These are phyloP conservation scores for Drosophila eugracilis DNA, from an alignment of 1,140 invertebrate genomes.

Conservation along the genomic window DNA sequence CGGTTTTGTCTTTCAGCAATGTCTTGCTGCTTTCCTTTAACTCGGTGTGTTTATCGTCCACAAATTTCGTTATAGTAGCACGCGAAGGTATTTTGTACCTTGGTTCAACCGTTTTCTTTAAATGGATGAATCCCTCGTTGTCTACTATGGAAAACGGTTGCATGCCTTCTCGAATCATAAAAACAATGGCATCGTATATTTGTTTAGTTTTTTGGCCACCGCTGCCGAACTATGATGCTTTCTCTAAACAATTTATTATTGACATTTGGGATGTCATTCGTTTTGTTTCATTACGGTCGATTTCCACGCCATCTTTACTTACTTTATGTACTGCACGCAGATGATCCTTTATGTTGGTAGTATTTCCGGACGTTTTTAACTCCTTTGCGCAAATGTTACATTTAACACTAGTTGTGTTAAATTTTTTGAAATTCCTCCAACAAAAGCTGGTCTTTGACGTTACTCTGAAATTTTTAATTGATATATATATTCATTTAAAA, in stretches of 20 bases:
- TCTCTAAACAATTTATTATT: no score
- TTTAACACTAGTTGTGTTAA: no score
- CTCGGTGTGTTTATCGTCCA: no score
- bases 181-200: conserved; percentile 4
- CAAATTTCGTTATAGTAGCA: not conserved
- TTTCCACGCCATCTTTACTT: no score
- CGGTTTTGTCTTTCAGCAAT: not conserved
- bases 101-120: conserved; percentile 4
- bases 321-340: not conserved
- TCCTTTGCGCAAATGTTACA: not conserved
- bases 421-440: no score
- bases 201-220: not conserved
- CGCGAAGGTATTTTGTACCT: conserved; percentile 5
- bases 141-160: conserved; percentile 15
- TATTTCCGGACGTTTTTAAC: not conserved
- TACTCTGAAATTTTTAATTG: no score
- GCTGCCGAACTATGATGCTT: not conserved
- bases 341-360: not conserved
- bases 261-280: no score
- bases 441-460: no score
- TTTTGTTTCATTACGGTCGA: no score
- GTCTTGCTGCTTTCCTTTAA: not conserved
- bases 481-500: no score
- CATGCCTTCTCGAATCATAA: conserved; percentile 6
- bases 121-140: conserved; percentile 4